Evolutionary conservation across 2,113 vertebrate genomes (phyloP), one percentile per base, ranked within the genome.

Genomic region (Larimichthys crocea): DNA sequence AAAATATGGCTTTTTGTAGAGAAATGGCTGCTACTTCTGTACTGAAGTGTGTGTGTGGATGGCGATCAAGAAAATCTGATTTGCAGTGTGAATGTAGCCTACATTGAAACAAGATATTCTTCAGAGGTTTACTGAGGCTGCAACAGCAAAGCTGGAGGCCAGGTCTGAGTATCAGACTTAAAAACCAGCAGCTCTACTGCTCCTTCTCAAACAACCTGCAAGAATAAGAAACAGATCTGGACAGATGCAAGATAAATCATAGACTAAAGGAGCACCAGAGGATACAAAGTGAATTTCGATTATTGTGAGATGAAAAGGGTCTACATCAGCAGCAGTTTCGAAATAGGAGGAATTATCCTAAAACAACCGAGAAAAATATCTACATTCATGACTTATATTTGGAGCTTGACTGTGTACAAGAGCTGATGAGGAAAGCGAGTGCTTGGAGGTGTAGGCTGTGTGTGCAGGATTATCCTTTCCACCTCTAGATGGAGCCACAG

Each of bases 401-500:
- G 14, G 48, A 5, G 12, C 4, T 50, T 10, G 56, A 29, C 22
- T 20, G 5, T 49, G 59, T n/a, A 53, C 15, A 50, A 11, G 26
- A 68, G 48, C 6, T 22, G 8, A 14, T 31, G 10, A 66, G 11
- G 14, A 26, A 48, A 20, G 14, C 2, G 10, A 31, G 19, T 1
- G 42, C 5, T 2, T 17, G 57, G 31, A 49, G 17, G 31, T n/a
- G 19, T 3, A 14, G 24, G 7, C 19, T 19, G 44, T 52, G 59
- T 10, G 10, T 2, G 4, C 57, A 59, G 44, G 17, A 2, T 40
- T 9, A 40, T 76, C 4, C 42, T 26, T 46, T 29, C 12, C 1
- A 31, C 73, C 87, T 74, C 57, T 68, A 84, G 88, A 64, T n/a
- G 75, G 82, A 59, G 80, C 46, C 11, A 20, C 15, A 10, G 35